phyloP scores from a whole-genome alignment of 2,113 vertebrate genomes.

The Ondatra zibethicus region DNA sequence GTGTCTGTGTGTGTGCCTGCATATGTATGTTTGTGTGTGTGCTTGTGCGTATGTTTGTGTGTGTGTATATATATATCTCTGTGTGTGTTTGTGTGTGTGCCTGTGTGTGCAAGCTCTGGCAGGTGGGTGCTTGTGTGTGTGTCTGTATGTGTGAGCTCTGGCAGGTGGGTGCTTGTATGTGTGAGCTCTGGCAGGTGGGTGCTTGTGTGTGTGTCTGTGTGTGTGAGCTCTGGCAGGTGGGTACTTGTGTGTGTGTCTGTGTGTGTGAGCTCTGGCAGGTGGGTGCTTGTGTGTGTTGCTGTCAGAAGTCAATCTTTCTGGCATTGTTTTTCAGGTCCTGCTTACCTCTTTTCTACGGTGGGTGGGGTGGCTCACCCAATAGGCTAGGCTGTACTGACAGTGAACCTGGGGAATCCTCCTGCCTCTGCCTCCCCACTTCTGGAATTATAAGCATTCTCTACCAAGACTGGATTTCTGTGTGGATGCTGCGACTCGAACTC shows the following conservation, averaged over 20 bases:
- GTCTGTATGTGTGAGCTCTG: neutral
- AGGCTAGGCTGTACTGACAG: neutral
- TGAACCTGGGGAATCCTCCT: neutral
- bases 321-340: neutral
- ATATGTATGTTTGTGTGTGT: neutral
- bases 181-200: neutral
- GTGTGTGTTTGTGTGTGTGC: no score
- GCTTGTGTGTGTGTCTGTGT: neutral
- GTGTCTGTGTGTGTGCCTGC: neutral
- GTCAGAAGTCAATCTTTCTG: neutral
- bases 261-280: neutral
- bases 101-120: neutral
- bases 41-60: neutral
- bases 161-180: no score
- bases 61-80: no score
- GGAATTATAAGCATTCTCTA: neutral
- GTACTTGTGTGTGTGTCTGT: neutral
- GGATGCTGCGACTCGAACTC: neutral
- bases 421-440: neutral
- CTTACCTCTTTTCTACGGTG: no score
- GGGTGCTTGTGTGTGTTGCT: neutral
- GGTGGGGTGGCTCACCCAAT: no score
- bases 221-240: neutral
- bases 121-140: neutral
- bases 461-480: neutral